Evolutionary conservation across 2,113 vertebrate species (phyloP).

Genomic region (Hippocampus guttulatus): DNA sequence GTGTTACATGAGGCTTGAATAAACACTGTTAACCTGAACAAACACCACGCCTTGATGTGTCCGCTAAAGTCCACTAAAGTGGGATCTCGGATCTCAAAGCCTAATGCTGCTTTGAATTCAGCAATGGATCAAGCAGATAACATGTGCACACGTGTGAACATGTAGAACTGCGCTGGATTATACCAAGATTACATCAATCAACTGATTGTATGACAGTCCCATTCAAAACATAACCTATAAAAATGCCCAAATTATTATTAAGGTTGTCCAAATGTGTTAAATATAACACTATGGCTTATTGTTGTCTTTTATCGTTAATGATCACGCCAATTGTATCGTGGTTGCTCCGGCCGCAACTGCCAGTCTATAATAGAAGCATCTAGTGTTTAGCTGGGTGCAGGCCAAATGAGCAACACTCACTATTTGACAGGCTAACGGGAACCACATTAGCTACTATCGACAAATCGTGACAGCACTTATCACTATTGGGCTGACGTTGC

Average conservation of each 20-base stretch:
- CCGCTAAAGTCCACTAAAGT: not conserved
- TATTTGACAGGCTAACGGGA: conserved; percentile 5
- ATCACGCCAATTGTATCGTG: not conserved
- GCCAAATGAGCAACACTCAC: conserved; percentile 7
- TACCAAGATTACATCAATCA: too few species aligned
- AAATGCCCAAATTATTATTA: too few species aligned
- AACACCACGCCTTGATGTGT: not conserved
- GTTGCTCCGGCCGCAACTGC: not conserved
- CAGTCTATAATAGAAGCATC: not conserved
- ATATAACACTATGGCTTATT: too few species aligned
- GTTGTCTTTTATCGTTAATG: not conserved
- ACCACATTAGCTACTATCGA: conserved; percentile 9
- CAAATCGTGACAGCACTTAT: conserved; percentile 4
- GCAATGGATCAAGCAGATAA: not conserved
- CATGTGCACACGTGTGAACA: too few species aligned
- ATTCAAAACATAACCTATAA: too few species aligned
- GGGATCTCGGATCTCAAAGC: not conserved
- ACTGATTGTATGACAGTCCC: too few species aligned
- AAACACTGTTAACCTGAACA: not conserved
- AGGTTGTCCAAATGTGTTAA: too few species aligned
- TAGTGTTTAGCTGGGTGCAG: not conserved
- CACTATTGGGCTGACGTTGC: conserved; percentile 6
- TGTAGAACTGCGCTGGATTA: too few species aligned
- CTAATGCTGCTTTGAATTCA: not conserved
- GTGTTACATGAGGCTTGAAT: conserved; percentile 1